Percentiles rank a stretch among this genome's conserved stretches.
phyloP scores from a whole-genome alignment of 1,140 invertebrate species.

The Lordiphosa clarofinis region DNA sequence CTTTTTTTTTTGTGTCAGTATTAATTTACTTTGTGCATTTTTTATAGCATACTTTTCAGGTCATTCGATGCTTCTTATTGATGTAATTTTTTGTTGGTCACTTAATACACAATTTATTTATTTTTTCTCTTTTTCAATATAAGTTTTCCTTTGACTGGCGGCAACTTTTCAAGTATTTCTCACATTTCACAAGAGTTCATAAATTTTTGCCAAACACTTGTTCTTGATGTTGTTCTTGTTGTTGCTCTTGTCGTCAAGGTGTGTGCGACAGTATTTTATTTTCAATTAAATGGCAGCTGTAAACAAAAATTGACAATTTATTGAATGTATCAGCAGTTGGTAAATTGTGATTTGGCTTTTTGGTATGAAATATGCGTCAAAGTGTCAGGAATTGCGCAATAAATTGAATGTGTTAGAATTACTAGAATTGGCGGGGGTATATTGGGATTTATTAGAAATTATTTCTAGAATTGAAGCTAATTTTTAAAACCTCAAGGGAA shows the following conservation, averaged over 20 bases:
- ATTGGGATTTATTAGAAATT: too few relatives aligned
- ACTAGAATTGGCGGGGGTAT: too few relatives aligned
- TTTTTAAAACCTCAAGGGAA: too few relatives aligned
- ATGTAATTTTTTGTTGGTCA: conserved; percentile 16
- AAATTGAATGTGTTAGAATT: conserved; percentile 2
- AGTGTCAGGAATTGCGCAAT: conserved; percentile 31
- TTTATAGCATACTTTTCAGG: conserved; percentile 17
- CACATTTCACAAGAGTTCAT: conserved; percentile 29
- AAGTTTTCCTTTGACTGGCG: conserved; percentile 10
- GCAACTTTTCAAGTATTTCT: conserved; percentile 14
- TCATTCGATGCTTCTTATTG: conserved; percentile 23
- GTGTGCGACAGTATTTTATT: conserved; percentile 37
- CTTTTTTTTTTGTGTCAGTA: neutral
- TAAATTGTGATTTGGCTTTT: conserved; percentile 14
- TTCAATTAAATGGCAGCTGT: conserved; percentile 55
- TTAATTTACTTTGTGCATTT: neutral
- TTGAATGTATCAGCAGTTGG: conserved; percentile 29
- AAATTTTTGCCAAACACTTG: conserved; percentile 18
- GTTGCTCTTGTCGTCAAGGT: conserved; percentile 31
- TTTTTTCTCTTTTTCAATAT: neutral
- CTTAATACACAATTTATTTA: conserved; percentile 24
- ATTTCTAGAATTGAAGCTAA: too few relatives aligned
- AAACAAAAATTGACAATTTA: conserved; percentile 50
- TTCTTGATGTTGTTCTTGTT: too few relatives aligned
- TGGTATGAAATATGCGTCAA: conserved; percentile 48